These are phyloP conservation scores for Zelostemma sp. DNA, from an alignment of 1,140 invertebrate species.

Conservation along the genomic window DNA sequence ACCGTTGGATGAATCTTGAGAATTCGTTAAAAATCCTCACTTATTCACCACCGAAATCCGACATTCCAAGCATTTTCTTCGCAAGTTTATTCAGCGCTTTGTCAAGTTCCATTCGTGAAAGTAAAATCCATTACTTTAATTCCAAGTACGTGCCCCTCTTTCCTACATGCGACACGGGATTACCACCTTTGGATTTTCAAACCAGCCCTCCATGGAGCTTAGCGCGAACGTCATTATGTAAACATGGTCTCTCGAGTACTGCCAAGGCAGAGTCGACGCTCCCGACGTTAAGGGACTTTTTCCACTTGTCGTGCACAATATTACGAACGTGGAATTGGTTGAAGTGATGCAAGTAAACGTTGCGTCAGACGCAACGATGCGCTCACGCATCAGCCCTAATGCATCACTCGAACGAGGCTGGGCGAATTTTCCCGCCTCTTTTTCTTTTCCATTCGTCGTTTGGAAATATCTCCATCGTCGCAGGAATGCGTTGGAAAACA, in stretches of 20 bases:
- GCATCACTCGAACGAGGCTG: neutral
- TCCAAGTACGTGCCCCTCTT: slow-evolving; percentile 3
- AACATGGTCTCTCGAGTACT: neutral
- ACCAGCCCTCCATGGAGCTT: slow-evolving; percentile 5
- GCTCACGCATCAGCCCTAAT: neutral
- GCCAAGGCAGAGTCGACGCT: neutral
- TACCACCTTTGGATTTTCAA: slow-evolving; percentile 2
- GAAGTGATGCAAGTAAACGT: slow-evolving; percentile 2
- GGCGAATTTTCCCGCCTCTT: too few relatives aligned
- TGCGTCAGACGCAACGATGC: neutral
- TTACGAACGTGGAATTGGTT: neutral
- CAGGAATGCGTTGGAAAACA: too few relatives aligned
- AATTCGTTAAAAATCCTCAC: neutral
- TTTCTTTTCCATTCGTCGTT: too few relatives aligned
- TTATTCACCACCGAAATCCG: neutral
- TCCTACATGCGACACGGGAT: neutral
- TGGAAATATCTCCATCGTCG: too few relatives aligned
- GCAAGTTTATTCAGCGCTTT: slow-evolving; percentile 2
- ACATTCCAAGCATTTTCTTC: neutral
- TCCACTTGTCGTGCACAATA: slow-evolving; percentile 2
- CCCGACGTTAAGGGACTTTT: neutral
- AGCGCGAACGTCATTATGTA: slow-evolving; percentile 5
- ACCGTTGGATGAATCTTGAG: neutral
- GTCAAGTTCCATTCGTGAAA: neutral
- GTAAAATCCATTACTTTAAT: slow-evolving; percentile 12